These are phyloP conservation scores for Teleiodes luculella DNA, from an alignment of 2,888 invertebrate genomes.

Conservation along the genomic window DNA sequence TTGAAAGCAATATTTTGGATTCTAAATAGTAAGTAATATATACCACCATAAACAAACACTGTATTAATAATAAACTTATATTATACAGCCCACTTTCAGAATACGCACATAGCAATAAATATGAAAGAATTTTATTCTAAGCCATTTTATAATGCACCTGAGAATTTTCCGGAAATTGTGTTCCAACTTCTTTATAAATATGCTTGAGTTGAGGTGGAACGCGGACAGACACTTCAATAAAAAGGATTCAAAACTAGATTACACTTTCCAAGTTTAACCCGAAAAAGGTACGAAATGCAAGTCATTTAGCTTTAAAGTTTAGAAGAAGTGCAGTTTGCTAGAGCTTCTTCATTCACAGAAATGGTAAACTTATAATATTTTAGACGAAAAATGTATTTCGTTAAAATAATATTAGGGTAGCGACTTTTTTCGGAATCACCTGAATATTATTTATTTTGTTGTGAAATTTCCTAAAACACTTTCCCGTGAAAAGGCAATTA, in stretches of 20 bases:
- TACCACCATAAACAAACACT: too few relatives aligned
- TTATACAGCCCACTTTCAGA: neutral
- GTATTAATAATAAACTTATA: too few relatives aligned
- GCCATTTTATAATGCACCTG: neutral
- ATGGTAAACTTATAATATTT: too few relatives aligned
- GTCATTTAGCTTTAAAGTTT: neutral
- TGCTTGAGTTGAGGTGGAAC: neutral
- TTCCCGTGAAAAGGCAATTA: too few relatives aligned
- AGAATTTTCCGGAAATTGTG: neutral
- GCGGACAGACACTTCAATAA: neutral
- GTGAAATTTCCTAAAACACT: too few relatives aligned
- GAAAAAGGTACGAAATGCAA: slow-evolving; percentile 2
- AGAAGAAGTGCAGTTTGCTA: neutral
- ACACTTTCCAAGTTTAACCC: neutral
- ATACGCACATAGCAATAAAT: neutral
- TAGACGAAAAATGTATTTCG: too few relatives aligned
- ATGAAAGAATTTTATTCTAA: neutral
- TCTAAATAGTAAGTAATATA: too few relatives aligned
- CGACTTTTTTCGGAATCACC: too few relatives aligned
- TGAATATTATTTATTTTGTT: too few relatives aligned
- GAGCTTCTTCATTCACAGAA: slow-evolving; percentile 1
- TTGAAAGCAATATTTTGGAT: too few relatives aligned
- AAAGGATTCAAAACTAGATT: neutral
- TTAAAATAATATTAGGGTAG: neutral
- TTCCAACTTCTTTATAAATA: neutral